Evolutionary conservation across 1,140 invertebrate species (phyloP), one percentile per base, ranked within the genome.

Genomic region (Halesus radiatus): DNA sequence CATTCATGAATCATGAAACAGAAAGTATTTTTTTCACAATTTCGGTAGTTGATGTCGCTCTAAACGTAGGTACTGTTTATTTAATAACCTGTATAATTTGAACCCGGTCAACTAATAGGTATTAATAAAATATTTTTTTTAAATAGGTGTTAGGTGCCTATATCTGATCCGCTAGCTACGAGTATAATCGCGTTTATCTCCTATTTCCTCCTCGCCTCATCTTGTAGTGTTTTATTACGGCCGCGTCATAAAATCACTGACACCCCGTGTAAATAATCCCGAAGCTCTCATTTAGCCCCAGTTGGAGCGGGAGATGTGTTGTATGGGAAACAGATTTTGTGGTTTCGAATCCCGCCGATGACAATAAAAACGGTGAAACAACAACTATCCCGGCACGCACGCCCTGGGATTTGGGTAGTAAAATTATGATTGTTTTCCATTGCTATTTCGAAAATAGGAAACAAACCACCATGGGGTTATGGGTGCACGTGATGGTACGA

Each of bases 241-340:
- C 64, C 68, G 45, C 78, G 81, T 82, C 78, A 82, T 82, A 82
- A 82, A 82, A 82, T 82, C 78, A 82, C 81, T 80, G 75, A 80
- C 81, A 82, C 62, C 81, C 62, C 58, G 81, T 80, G 81, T 82
- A 82, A 82, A 82, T 82, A 82, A 82, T 78, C 78, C 78, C 53
- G 66, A 64, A 73, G 58, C 73, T 66, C 64, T 64, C 50, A 70
- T 66, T 74, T 52, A 64, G 75, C 56, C 29, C 23, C 18, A 80
- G 52, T 60, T 32, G 54, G 26, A 29, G 26, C 26, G 26, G 26
- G 60, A 37, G 73, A 32, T 32, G n/a, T 20, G 8, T 50, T 29
- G 60, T 52, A 66, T 66, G 58, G 75, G 20, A 77, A 64, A 77
- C 45, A 77, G 45, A 76, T 60, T 56, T 8, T 20, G 58, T 52